Evolutionary conservation across 1,140 invertebrate species (phyloP), one percentile per base, ranked within the genome.

Genomic region (Euura saliciscinereae): DNA sequence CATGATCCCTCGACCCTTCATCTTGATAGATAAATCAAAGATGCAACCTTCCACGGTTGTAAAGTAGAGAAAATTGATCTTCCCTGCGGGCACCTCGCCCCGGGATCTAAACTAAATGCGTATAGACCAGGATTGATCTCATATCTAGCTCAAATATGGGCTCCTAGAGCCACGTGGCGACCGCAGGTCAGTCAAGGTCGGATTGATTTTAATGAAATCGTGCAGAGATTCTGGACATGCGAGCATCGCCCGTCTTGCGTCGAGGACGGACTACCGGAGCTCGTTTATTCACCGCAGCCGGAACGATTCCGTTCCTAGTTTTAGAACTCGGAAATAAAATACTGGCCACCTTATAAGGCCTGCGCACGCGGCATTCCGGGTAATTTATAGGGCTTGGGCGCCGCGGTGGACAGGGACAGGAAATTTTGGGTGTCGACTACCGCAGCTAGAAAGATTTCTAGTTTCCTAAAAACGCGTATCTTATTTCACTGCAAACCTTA

Each of bases 341-440:
- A 71, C 73, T 71, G 69, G 51, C 71, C 66, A 68, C 77, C 78
- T 72, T 77, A 73, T 79, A 77, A 73, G 75, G 77, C 65, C 44
- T 70, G 65, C 45, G 43, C 72, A 74, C 66, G 65, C 68, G 71
- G 66, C 71, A 8, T 64, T 69, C 42, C 46, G 44, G 75, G 73
- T 77, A 78, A 79, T 79, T 79, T 79, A 79, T 70, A 75, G 73
- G 69, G 59, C 43, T 70, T 28, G 74, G 77, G 75, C 71, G 75
- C 71, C 72, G 8, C 51, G 51, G 51, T 59, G 51, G 51, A 59
- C 51, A 59, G 8, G 51, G 28, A 28, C 51, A 8, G 51, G 51
- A n/a, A 59, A 59, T 59, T 59, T 59, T 59, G 51, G 51, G 51
- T 59, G 51, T 59, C 51, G 51, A 59, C 51, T 59, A 59, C 51